Conservation (phyloP, 2,797 vertebrate species). For the Furcifer pardalis region DNA sequence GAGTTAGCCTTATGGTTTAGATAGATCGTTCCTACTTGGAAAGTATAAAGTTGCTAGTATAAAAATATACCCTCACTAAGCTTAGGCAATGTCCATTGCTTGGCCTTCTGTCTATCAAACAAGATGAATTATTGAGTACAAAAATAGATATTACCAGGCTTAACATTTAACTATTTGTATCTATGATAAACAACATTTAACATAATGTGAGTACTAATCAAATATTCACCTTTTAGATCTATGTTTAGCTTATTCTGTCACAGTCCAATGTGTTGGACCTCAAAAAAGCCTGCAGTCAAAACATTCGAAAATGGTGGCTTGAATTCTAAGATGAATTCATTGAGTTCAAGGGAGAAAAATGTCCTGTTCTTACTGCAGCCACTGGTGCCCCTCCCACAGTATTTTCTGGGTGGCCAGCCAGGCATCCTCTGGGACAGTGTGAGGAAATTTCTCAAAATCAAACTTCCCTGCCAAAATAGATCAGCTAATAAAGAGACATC, state of each 20-base stretch:
- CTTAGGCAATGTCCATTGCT: neutral
- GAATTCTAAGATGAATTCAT: neutral
- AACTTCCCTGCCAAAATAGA: no score
- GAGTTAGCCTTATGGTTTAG: no score
- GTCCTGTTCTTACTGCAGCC: neutral
- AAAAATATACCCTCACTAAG: neutral
- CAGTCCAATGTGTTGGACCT: neutral
- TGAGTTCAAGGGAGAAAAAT: neutral
- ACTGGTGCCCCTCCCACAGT: no score
- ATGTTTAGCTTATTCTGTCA: neutral
- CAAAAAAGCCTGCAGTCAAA: neutral
- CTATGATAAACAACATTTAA: neutral
- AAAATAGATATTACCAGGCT: neutral
- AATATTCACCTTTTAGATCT: neutral
- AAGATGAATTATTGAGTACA: neutral
- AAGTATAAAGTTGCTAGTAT: neutral
- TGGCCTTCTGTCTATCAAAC: neutral
- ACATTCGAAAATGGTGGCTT: neutral
- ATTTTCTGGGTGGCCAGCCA: no score
- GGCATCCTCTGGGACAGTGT: no score
- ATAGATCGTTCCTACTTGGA: no score
- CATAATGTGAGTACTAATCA: neutral
- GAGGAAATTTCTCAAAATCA: no score
- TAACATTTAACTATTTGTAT: no score
- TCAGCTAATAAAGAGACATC: no score